Base-by-base conservation (phyloP, 2,797 vertebrate species). In the Mus minutoides region DNA sequence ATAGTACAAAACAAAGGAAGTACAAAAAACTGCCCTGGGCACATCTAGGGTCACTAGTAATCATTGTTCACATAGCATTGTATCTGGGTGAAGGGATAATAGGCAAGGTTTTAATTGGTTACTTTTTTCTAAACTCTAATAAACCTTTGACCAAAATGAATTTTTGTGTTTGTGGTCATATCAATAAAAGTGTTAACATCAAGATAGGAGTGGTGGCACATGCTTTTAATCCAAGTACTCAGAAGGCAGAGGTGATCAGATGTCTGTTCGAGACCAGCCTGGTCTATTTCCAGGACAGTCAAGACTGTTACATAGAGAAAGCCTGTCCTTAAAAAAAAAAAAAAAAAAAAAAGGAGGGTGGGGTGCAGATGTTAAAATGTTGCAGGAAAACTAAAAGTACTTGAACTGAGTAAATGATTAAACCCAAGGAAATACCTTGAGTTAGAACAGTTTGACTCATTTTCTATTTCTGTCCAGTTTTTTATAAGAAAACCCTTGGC, bases 381-480 rank as follows among this genome's bases (percentile, higher is more conserved):
- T 46, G 14, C 26, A 84, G 85, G 40, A 89, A 75, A 93, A 40
- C 17, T n/a, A 17, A 79, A 69, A 85, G 3, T 75, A n/a, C 29
- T 79, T 79, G 40, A 76, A 91, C 62, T 34, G 31, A 94, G 94
- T n/a, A 79, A 84, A 76, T 78, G 3, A 12, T 10, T 79, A 88
- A 4, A 64, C 58, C 4, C 19, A 76, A 79, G 13, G 17, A 92
- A 75, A 37, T 31, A 37, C 83, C 84, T 71, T 46, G 24, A 90
- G 58, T 31, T 80, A 62, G 58, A 58, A 11, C 3, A 40, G 34
- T 94, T 79, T 79, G 46, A 88, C 9, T 94, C 6, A 7, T 85
- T 80, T 96, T 95, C 64, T 94, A 46, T 58, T 86, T 90, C 26
- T 64, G 90, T 37, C 29, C 54, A 54, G 54, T 54, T 54, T 54